Evolutionary conservation across 2,113 vertebrate genomes (phyloP).

Genomic region (Psephotus haematonotus): DNA sequence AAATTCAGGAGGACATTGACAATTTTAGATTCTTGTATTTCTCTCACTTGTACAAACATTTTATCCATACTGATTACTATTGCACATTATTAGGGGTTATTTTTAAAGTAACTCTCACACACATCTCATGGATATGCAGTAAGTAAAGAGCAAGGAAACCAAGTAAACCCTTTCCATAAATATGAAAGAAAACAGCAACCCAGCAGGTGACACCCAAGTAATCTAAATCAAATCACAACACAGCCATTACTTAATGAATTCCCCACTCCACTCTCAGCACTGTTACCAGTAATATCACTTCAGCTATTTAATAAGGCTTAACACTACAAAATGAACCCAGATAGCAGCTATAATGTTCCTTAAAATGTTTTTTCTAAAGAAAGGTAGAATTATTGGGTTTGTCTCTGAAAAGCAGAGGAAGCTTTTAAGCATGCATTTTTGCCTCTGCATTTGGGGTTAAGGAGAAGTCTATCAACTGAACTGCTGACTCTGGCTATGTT

Average conservation of each 20-base stretch:
- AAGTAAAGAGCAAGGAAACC: neutral
- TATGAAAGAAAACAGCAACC: neutral
- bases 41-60: neutral
- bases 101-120: neutral
- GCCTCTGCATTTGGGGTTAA: neutral
- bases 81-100: accelerated
- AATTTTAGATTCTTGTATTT: neutral
- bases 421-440: neutral
- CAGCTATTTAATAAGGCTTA: neutral
- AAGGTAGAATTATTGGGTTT: neutral
- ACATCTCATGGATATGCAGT: accelerated
- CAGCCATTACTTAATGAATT: neutral
- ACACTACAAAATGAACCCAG: neutral
- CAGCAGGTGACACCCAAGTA: neutral
- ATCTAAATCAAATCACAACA: neutral
- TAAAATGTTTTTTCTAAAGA: neutral
- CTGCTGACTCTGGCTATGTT: neutral
- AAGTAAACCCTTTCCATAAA: neutral
- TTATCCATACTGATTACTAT: neutral
- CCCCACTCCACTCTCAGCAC: accelerated
- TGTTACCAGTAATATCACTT: neutral
- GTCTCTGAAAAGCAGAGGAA: neutral
- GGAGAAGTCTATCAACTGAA: neutral
- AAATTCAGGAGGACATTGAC: neutral
- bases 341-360: neutral